Base-by-base conservation (phyloP, 2,888 invertebrate species). In the Conomelus anceps region DNA sequence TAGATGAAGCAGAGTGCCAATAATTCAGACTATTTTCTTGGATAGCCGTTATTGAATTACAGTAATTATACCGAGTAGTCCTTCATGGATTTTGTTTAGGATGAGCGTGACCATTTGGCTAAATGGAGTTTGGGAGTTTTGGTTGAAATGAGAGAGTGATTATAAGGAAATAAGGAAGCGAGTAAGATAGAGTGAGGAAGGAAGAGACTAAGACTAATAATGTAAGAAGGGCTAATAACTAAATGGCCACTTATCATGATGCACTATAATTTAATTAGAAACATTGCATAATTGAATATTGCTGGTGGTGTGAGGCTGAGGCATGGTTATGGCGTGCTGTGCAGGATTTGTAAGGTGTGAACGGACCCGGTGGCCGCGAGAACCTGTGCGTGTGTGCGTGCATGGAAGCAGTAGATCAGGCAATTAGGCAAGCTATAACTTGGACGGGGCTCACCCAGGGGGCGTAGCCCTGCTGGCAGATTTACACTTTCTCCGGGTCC, bases 391-490 rank as follows among this genome's bases (percentile, higher is more conserved):
- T 26, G 86, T 26, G 86, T 86, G 86, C 86, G 86, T 86, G 86
- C 29, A 86, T 26, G 29, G 22, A 23, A 26, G 26, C 29, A 24
- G 86, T 86, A 86, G 24, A 86, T 86, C 86, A 86, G 24, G 86
- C 86, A 86, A 86, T 86, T 86, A 86, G 86, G 86, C 22, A n/a
- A 29, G 86, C 26, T 26, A 86, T 86, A 86, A 86, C n/a, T 86
- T 22, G 24, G 86, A 29, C 29, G 86, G 1, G 86, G 26, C 86
- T 29, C 24, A 24, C 86, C 86, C 24, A 29, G 86, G 86, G 23
- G 86, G 86, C 86, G 86, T 86, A 26, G n/a, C 22, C 86, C n/a
- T 6, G 86, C 63, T 86, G 86, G 86, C 86, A 86, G 86, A 86
- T 86, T 86, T 86, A 86, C 86, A 86, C 86, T 86, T 86, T 24